phyloP scores from a whole-genome alignment of 2,888 invertebrate genomes.

The Caenorhabditis angaria region DNA sequence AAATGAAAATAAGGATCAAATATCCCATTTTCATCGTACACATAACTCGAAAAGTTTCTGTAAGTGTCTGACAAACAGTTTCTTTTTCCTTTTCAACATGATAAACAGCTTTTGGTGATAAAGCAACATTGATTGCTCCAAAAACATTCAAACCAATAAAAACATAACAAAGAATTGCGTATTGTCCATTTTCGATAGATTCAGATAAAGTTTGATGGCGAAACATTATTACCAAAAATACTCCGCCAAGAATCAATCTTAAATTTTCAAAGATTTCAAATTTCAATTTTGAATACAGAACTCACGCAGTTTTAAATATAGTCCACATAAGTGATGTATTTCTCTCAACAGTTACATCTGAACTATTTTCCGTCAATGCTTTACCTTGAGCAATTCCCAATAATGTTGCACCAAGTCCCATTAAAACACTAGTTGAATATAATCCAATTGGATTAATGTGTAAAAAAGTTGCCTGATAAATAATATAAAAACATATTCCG shows the following conservation, averaged over 20 bases:
- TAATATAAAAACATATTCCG: constrained; percentile 20
- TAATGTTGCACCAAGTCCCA: constrained; percentile 33
- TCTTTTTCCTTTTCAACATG: constrained; percentile 19
- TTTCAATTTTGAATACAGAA: neutral
- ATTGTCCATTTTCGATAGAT: constrained; percentile 22
- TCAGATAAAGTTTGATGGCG: constrained; percentile 19
- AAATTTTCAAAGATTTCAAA: neutral
- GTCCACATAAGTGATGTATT: constrained; percentile 35
- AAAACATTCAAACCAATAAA: constrained; percentile 22
- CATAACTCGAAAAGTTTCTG: constrained; percentile 25
- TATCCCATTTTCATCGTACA: constrained; percentile 18
- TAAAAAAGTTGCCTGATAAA: constrained; percentile 26
- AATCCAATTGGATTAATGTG: constrained; percentile 20
- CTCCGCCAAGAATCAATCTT: constrained; percentile 33
- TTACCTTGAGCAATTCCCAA: constrained; percentile 38
- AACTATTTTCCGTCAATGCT: constrained; percentile 37
- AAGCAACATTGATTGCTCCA: constrained; percentile 19
- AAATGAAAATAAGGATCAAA: constrained; percentile 27
- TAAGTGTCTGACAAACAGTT: constrained; percentile 9
- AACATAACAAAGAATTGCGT: constrained; percentile 15
- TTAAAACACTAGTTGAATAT: constrained; percentile 19
- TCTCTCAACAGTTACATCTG: constrained; percentile 30
- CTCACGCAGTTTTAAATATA: constrained; percentile 38
- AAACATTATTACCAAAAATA: constrained; percentile 34
- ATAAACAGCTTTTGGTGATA: constrained; percentile 22